phyloP scores from a whole-genome alignment of 2,797 vertebrate genomes.

The Phataginus tricuspis region DNA sequence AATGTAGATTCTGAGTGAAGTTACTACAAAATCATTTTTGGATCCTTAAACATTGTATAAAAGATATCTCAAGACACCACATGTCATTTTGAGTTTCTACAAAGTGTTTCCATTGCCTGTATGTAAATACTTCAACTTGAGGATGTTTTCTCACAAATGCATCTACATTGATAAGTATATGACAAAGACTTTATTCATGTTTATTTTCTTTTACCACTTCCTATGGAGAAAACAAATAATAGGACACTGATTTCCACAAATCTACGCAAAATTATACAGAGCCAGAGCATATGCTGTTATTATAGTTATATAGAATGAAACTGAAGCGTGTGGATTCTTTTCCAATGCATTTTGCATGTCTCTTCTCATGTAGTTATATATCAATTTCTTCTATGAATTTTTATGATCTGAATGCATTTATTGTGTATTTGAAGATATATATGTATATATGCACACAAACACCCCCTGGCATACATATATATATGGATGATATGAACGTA shows the following conservation, averaged over 20 bases:
- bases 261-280: not conserved
- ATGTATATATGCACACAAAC: rapidly evolving
- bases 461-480: not conserved
- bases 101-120: not conserved
- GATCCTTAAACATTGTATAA: not conserved
- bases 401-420: not conserved
- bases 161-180: not conserved
- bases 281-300: not conserved
- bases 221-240: not conserved
- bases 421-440: not conserved
- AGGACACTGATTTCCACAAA: not conserved
- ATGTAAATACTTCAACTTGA: not conserved
- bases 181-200: not conserved
- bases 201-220: slow-evolving; percentile 8
- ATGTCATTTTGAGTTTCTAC: slow-evolving; percentile 3
- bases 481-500: not conserved
- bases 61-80: not conserved
- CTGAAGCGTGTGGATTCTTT: not conserved
- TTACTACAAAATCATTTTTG: slow-evolving; percentile 27
- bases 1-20: slow-evolving; percentile 3
- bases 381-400: not conserved
- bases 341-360: not conserved
- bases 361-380: not conserved
- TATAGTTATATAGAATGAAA: not conserved
- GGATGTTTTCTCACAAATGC: not conserved